Percentiles rank a stretch among this genome's conserved stretches.
phyloP scores from a whole-genome alignment of 2,797 vertebrate genomes.

The Geotrypetes seraphini region DNA sequence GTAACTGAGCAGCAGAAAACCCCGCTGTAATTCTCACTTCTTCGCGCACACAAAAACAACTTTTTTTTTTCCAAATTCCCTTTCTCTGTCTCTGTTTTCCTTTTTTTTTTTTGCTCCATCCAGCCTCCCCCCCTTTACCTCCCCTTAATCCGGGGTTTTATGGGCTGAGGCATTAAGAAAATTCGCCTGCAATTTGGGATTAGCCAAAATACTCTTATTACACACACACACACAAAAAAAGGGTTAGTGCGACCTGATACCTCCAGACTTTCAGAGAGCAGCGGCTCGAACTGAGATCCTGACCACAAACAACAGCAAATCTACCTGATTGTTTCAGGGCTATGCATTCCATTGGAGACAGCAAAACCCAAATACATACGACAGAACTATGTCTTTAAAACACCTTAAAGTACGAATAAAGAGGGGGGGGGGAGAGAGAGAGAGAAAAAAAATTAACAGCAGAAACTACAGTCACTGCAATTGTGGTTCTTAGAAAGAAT shows the following conservation, averaged over 20 bases:
- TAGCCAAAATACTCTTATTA: conserved; percentile 82
- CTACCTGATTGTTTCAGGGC: conserved; percentile 36
- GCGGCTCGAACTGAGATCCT: conserved; percentile 44
- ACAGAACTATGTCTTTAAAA: too few species aligned
- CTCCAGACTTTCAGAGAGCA: conserved; percentile 60
- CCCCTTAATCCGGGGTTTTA: conserved; percentile 80
- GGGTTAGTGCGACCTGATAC: conserved; percentile 68
- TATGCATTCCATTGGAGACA: too few species aligned
- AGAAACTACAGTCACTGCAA: too few species aligned
- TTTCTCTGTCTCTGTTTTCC: not conserved
- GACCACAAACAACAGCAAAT: conserved; percentile 38
- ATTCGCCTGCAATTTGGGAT: conserved; percentile 82
- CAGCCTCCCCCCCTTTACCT: conserved; percentile 50
- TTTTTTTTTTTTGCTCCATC: conserved; percentile 1
- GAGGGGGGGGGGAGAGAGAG: too few species aligned
- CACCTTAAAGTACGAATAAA: too few species aligned
- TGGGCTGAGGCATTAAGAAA: conserved; percentile 77
- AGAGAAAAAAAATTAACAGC: too few species aligned
- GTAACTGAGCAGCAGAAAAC: not conserved
- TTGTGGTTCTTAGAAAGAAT: too few species aligned
- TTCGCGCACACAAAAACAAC: conserved; percentile 19
- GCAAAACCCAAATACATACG: too few species aligned
- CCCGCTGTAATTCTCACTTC: not conserved
- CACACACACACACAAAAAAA: too few species aligned
- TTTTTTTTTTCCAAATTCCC: conserved; percentile 10